Base-by-base conservation (phyloP, 2,797 vertebrate genomes). In the Sebastes cheni region DNA sequence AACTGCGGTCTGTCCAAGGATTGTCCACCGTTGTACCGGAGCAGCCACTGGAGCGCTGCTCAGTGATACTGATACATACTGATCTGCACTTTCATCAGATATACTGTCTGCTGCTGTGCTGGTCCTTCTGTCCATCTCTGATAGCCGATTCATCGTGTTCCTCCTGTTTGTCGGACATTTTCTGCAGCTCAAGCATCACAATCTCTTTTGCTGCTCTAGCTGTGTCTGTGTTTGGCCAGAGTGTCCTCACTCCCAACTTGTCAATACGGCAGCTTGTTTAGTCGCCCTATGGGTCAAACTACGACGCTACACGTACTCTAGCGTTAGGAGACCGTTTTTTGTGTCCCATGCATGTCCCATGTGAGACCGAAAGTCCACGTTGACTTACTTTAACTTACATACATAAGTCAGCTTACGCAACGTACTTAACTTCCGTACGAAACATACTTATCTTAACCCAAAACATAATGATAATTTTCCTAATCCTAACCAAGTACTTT, bases 31-130 rank as follows among this genome's bases (percentile, higher is more conserved):
- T 32, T 18, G 77, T 4, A 59, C 46, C 34, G 60, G 18, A 61
- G 75, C 76, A 59, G 72, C 64, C 5, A 42, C 68, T 12, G 27
- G 6, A 62, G 77, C 27, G 1, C 58, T 18, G 70, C 74, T 69
- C 55, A 6, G n/a, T 59, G 76, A 75, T 25, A 23, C 60, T 62
- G 68, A 87, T 59, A 30, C 68, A 60, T 5, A 22, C 72, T 34
- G 83, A 86, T 75, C 59, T 72, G 69, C 65, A 34, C 56, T 71
- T 77, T 68, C 4, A 75, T 87, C 85, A 72, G 76, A 81, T 72
- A 58, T 0, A 13, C 27, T 22, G 61, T 29, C 52, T 23, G 59
- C 34, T n/a, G 55, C 68, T 60, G 58, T 23, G 68, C 72, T 59
- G 64, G 42, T 70, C 32, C 66, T 30, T 62, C 72, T 79, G 64